phyloP scores from a whole-genome alignment of 2,113 vertebrate genomes.

The Prinia subflava region DNA sequence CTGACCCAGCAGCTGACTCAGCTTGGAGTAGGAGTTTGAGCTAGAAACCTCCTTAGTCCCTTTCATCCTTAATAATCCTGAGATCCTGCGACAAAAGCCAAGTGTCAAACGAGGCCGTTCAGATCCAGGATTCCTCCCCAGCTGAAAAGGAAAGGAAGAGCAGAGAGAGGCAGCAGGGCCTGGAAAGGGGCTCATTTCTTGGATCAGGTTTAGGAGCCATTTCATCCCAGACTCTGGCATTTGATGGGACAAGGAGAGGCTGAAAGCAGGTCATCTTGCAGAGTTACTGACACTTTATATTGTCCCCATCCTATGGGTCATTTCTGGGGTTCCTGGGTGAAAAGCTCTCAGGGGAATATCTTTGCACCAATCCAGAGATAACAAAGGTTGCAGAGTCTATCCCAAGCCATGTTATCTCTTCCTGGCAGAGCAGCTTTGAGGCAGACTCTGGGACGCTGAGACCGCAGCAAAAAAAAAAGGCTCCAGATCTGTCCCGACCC shows the following conservation, averaged over 20 bases:
- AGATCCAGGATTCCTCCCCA: background rate
- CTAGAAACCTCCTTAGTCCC: background rate
- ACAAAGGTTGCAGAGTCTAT: background rate
- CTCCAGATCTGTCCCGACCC: background rate
- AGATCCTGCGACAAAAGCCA: background rate
- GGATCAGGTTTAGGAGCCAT: background rate
- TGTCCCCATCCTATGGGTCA: too few relatives aligned
- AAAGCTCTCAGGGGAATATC: fast-evolving
- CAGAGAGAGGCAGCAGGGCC: background rate
- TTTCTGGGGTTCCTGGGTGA: background rate
- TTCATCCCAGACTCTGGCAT: background rate
- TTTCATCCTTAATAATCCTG: background rate
- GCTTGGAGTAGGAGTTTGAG: background rate
- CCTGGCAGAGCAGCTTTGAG: background rate
- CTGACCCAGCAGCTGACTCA: background rate
- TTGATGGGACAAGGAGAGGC: background rate
- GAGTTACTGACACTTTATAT: background rate
- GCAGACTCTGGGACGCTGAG: background rate
- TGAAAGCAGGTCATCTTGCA: background rate
- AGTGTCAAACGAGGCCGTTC: background rate
- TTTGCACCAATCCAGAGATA: background rate
- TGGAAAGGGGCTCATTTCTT: background rate
- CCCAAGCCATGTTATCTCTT: background rate
- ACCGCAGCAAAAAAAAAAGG: fast-evolving
- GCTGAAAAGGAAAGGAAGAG: background rate